These are phyloP conservation scores for Rattus norvegicus DNA, from an alignment of 2,113 vertebrate genomes.

Conservation along the genomic window DNA sequence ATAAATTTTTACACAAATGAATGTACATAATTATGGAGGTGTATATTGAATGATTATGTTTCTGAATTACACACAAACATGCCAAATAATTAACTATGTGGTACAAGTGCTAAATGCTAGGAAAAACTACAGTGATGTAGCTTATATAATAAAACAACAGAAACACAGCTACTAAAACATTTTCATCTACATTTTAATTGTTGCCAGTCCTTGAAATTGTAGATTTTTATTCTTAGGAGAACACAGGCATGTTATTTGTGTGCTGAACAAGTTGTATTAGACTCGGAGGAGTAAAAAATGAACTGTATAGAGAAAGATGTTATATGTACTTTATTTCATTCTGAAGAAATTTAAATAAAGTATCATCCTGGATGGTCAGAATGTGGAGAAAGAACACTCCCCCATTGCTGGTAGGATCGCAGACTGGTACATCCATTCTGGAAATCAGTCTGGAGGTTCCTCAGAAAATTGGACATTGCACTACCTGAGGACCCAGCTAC, in stretches of 20 bases:
- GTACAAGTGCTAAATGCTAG: neutral
- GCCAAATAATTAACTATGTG: neutral
- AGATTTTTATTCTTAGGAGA: slow-evolving; percentile 14
- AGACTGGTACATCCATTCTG: no score
- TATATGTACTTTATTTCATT: neutral
- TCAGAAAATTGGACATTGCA: no score
- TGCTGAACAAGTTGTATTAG: neutral
- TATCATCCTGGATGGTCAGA: neutral
- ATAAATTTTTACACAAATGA: slow-evolving; percentile 3
- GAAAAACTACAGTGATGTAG: neutral
- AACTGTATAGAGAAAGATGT: neutral
- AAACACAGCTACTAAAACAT: neutral
- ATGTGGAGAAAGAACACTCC: neutral
- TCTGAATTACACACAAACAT: neutral
- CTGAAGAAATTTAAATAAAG: neutral
- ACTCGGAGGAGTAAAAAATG: neutral
- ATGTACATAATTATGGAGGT: neutral
- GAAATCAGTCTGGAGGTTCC: no score
- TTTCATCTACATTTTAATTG: slow-evolving; percentile 10
- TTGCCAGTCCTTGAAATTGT: neutral
- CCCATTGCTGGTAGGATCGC: no score
- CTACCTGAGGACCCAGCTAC: no score
- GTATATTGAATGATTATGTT: neutral
- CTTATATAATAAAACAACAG: neutral
- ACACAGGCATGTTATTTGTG: neutral